Percentiles rank a stretch among this genome's conserved stretches.
phyloP scores from a whole-genome alignment of 2,113 vertebrate genomes.

The Silurus glanis region DNA sequence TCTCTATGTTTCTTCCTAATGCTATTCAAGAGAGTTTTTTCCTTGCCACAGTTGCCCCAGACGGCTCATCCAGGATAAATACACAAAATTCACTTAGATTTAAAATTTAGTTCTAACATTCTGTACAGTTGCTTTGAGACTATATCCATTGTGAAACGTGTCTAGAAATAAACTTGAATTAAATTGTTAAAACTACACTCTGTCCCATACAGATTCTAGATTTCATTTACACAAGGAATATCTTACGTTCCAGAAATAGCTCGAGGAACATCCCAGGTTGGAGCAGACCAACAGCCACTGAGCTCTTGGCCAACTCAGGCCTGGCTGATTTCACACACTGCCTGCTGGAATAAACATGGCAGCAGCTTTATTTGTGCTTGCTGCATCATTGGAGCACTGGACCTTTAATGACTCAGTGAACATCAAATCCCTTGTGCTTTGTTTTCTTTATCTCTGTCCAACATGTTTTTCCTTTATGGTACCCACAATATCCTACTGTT shows the following conservation, averaged over 20 bases:
- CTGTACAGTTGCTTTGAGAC: too few relatives aligned
- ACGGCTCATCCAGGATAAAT: too few relatives aligned
- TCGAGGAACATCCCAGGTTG: background rate
- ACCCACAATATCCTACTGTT: background rate
- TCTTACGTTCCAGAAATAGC: background rate
- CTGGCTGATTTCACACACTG: conserved; percentile 10
- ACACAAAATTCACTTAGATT: too few relatives aligned
- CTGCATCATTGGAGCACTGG: conserved; percentile 35
- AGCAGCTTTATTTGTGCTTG: conserved; percentile 32
- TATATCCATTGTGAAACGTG: too few relatives aligned
- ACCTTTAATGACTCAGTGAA: conserved; percentile 47
- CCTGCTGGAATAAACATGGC: conserved; percentile 12
- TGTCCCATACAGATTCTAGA: background rate
- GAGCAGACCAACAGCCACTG: conserved; percentile 6
- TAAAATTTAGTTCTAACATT: too few relatives aligned
- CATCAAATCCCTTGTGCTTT: conserved; percentile 25
- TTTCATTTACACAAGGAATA: background rate
- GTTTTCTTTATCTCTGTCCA: background rate
- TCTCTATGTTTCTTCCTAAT: too few relatives aligned
- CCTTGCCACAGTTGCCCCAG: too few relatives aligned
- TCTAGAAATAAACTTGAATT: too few relatives aligned
- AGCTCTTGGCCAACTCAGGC: conserved; percentile 29
- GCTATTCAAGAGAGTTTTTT: too few relatives aligned
- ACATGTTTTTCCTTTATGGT: background rate
- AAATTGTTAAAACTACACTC: background rate